Evolutionary conservation across 2,797 vertebrate genomes (phyloP).

Genomic region (Telmatherina bonti): DNA sequence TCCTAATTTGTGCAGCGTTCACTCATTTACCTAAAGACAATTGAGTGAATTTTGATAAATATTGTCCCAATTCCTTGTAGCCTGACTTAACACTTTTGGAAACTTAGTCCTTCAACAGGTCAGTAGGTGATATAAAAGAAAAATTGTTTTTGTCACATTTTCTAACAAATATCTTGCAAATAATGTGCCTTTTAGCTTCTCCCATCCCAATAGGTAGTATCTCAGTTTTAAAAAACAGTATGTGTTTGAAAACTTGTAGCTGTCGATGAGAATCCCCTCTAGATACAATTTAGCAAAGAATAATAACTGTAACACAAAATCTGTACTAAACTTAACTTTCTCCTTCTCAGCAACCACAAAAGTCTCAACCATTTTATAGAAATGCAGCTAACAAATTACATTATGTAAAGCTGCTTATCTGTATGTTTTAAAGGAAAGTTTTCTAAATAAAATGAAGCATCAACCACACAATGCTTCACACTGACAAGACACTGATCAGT

Average conservation of each 20-base stretch:
- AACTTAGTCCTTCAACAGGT: too few species aligned
- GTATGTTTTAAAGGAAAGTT: slow-evolving; percentile 36
- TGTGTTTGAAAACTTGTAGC: not conserved
- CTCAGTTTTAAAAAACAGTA: not conserved
- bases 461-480: slow-evolving; percentile 24
- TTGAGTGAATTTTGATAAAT: too few species aligned
- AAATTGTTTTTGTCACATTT: too few species aligned
- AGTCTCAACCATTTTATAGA: not conserved
- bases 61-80: too few species aligned
- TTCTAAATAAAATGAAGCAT: slow-evolving; percentile 45
- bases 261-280: not conserved
- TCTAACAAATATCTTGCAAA: too few species aligned
- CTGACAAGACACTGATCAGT: slow-evolving; percentile 54
- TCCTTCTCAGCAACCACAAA: not conserved
- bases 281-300: not conserved
- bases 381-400: not conserved
- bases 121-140: too few species aligned
- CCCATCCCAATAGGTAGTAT: not conserved
- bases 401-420: not conserved
- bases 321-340: not conserved
- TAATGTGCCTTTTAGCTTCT: not conserved
- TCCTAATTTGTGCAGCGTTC: not conserved
- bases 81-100: too few species aligned
- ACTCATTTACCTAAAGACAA: too few species aligned
- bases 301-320: not conserved